These are phyloP conservation scores for Siniperca obscura DNA, from an alignment of 2,797 vertebrate species.

Conservation along the genomic window DNA sequence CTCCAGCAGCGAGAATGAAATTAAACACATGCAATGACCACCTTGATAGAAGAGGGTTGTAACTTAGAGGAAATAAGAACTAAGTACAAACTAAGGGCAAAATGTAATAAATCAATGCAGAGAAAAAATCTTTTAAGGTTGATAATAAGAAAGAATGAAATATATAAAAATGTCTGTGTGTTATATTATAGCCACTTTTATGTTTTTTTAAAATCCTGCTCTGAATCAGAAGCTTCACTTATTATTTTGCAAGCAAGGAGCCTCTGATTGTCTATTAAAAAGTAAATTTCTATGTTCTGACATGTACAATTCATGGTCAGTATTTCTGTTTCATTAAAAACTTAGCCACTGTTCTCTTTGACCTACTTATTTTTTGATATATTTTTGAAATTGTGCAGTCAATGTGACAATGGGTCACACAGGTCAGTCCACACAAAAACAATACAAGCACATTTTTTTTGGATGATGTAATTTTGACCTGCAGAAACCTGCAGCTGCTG, in stretches of 20 bases:
- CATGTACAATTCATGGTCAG: not conserved
- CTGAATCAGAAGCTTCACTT: not conserved
- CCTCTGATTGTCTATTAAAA: not conserved
- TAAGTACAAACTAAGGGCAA: not conserved
- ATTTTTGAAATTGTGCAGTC: not conserved
- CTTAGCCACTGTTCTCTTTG: not conserved
- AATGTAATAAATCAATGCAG: not conserved
- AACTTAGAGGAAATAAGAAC: not conserved
- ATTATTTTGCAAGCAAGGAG: not conserved
- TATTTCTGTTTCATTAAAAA: not conserved
- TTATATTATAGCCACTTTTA: not conserved
- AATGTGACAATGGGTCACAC: not conserved
- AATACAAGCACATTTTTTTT: not conserved
- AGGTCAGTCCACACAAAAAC: slow-evolving; percentile 8
- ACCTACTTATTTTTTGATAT: no score
- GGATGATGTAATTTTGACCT: not conserved
- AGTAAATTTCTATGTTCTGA: not conserved
- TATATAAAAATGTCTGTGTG: no score
- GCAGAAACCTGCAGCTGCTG: slow-evolving; percentile 1
- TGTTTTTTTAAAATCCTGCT: not conserved
- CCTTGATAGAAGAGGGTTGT: not conserved
- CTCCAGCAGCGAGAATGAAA: slow-evolving; percentile 6
- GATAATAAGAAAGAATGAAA: not conserved
- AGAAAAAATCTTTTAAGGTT: not conserved
- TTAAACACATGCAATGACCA: not conserved